These are phyloP conservation scores for Helicoverpa assulta DNA, from an alignment of 2,888 invertebrate species.

Conservation along the genomic window DNA sequence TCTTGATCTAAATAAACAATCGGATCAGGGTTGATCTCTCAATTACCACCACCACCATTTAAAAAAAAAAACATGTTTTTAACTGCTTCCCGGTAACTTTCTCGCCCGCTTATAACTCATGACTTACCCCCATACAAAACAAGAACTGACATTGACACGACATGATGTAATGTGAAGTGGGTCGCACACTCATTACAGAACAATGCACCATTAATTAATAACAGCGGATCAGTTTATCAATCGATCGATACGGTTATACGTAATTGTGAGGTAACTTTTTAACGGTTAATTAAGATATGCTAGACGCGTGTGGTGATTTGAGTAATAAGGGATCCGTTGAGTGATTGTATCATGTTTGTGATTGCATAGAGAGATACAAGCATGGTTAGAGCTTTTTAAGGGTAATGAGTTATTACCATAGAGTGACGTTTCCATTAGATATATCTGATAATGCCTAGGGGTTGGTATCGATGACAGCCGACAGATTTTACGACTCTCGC, in stretches of 20 bases:
- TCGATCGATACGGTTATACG: slow-evolving; percentile 37
- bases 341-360: not conserved
- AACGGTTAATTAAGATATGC: slow-evolving; percentile 16
- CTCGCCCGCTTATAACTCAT: slow-evolving; percentile 14
- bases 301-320: not conserved
- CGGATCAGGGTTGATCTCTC: too few relatives aligned
- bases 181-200: slow-evolving; percentile 57
- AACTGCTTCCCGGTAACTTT: not conserved
- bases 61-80: too few relatives aligned
- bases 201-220: slow-evolving; percentile 62
- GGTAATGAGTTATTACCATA: not conserved
- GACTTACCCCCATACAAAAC: slow-evolving; percentile 33
- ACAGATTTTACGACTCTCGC: not conserved
- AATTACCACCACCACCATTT: too few relatives aligned
- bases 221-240: slow-evolving; percentile 54
- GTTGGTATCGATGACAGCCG: too few relatives aligned
- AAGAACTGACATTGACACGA: slow-evolving; percentile 71
- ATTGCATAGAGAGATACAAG: not conserved
- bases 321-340: too few relatives aligned
- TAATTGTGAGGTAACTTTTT: slow-evolving; percentile 50
- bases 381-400: not conserved
- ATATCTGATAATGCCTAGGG: too few relatives aligned
- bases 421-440: not conserved
- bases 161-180: slow-evolving; percentile 69
- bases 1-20: too few relatives aligned